A percentile compares a stretch with the other conserved stretches of the same genome.
These are phyloP conservation scores for Saccopteryx bilineata DNA, from an alignment of 2,113 vertebrate genomes.

Conservation along the genomic window DNA sequence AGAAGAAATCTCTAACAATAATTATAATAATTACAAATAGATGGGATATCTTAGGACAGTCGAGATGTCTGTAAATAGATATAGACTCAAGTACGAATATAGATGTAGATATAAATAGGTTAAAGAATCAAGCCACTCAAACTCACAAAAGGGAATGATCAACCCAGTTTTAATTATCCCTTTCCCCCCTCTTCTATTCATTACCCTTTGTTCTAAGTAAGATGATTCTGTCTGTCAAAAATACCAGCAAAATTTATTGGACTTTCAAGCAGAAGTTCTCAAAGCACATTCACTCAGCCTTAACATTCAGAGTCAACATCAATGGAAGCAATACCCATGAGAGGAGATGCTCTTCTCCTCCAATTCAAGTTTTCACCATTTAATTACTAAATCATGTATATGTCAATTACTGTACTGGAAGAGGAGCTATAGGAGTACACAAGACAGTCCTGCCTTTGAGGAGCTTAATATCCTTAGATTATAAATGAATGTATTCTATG, in stretches of 20 bases:
- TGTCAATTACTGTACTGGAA: not conserved
- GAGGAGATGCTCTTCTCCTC: not conserved
- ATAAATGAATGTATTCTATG: not conserved
- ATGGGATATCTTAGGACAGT: conserved; percentile 11
- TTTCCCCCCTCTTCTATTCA: not conserved
- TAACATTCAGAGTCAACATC: not conserved
- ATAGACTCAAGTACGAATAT: not conserved
- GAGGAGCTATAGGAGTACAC: not conserved
- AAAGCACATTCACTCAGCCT: not conserved
- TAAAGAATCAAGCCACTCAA: not conserved
- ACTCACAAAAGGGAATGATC: not conserved
- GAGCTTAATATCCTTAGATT: not conserved
- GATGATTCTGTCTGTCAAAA: not conserved
- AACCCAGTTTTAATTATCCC: not conserved
- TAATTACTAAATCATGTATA: not conserved
- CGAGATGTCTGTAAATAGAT: not conserved
- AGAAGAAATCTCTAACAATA: conserved; percentile 19
- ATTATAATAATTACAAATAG: not conserved
- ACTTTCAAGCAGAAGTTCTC: not conserved
- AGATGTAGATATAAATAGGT: not conserved
- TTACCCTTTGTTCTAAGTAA: not conserved
- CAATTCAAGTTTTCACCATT: not conserved
- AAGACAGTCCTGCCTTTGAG: not conserved
- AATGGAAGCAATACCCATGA: not conserved
- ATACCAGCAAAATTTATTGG: not conserved